Conservation (phyloP, 1,140 invertebrate genomes). For the Drosophila pallidifrons region DNA sequence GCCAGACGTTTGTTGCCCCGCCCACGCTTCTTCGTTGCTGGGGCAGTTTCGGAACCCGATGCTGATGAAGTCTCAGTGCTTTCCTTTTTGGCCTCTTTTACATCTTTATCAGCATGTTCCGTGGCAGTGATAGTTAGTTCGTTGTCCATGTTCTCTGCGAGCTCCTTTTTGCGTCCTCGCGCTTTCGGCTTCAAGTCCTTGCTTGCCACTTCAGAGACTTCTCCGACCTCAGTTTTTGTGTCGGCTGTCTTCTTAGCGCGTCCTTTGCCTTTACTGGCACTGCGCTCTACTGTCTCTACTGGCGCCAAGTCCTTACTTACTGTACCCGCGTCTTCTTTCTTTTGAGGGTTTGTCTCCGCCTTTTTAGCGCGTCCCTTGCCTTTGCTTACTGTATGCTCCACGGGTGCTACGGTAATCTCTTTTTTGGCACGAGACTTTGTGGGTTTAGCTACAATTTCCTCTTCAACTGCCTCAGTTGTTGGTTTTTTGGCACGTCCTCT, state of each 20-base stretch:
- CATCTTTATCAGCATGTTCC: constrained; percentile 33
- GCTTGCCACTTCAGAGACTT: constrained; percentile 15
- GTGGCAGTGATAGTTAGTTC: constrained; percentile 27
- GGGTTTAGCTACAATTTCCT: constrained; percentile 22
- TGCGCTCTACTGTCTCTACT: constrained; percentile 14
- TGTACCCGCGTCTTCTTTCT: constrained; percentile 2
- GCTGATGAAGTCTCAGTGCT: constrained; percentile 1
- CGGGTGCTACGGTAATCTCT: constrained; percentile 19
- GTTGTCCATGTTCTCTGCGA: background rate
- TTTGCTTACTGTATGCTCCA: constrained; percentile 11
- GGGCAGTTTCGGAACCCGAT: background rate
- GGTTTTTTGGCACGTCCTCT: constrained; percentile 58
- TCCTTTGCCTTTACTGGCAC: constrained; percentile 1
- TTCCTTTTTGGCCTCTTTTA: constrained; percentile 11
- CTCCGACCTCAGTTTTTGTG: background rate
- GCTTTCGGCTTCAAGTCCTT: constrained; percentile 56
- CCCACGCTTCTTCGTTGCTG: constrained; percentile 26
- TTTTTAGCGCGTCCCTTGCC: constrained; percentile 32
- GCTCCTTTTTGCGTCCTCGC: constrained; percentile 65
- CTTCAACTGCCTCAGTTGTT: constrained; percentile 26
- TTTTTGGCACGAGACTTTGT: constrained; percentile 43
- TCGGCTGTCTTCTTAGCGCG: constrained; percentile 35
- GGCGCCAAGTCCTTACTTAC: constrained; percentile 15
- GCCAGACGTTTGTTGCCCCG: constrained; percentile 42
- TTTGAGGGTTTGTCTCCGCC: constrained; percentile 9